Evolutionary conservation across 2,888 invertebrate species (phyloP).

Genomic region (Euproctis similis): DNA sequence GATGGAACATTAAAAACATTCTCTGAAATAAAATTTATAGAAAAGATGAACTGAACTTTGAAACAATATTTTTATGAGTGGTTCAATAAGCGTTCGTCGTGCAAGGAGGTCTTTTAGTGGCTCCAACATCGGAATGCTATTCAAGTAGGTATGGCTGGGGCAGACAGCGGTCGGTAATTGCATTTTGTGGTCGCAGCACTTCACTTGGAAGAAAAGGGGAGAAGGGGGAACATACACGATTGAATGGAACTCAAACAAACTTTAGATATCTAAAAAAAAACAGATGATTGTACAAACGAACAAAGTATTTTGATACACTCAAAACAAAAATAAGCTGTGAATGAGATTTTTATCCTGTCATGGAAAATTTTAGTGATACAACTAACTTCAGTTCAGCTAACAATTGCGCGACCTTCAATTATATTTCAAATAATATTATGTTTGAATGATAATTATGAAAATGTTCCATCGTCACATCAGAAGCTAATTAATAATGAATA

Average conservation of each 20-base stretch:
- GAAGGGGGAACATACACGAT: constrained; percentile 54
- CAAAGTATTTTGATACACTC: background rate
- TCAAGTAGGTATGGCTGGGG: constrained; percentile 59
- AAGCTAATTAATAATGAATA: no score
- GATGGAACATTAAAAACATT: no score
- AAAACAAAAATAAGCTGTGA: background rate
- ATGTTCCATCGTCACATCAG: no score
- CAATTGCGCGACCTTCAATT: no score
- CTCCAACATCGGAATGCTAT: constrained; percentile 59
- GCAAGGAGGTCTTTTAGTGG: constrained; percentile 36
- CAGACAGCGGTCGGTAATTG: constrained; percentile 70
- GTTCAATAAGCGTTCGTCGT: constrained; percentile 21
- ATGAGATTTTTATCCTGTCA: no score
- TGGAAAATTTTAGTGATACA: no score
- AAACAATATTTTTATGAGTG: constrained; percentile 2
- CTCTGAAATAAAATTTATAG: background rate
- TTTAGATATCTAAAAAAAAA: constrained; percentile 58
- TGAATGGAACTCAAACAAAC: constrained; percentile 65
- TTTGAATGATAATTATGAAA: no score
- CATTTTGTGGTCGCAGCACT: constrained; percentile 67
- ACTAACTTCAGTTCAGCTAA: no score
- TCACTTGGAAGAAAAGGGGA: no score
- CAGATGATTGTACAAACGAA: constrained; percentile 38
- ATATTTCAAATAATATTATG: no score
- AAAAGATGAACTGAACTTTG: no score